Evolutionary conservation across 2,113 vertebrate species (phyloP).

Genomic region (Balaenoptera acutorostrata): DNA sequence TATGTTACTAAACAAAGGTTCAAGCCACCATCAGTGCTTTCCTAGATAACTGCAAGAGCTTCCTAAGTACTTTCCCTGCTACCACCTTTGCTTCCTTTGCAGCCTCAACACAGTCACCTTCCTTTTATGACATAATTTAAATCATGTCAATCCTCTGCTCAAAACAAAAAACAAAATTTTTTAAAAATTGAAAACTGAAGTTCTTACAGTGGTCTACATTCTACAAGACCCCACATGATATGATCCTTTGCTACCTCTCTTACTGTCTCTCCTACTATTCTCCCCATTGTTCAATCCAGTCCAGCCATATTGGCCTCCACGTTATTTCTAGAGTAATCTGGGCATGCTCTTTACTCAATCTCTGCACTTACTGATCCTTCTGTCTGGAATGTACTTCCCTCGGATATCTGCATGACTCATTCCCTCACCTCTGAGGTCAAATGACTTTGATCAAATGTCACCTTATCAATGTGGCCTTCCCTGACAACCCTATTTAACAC

Average conservation of each 20-base stretch:
- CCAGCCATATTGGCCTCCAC: background rate
- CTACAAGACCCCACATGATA: background rate
- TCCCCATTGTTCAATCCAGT: background rate
- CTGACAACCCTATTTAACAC: background rate
- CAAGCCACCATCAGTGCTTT: background rate
- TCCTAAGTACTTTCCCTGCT: background rate
- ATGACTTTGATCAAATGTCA: background rate
- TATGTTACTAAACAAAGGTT: background rate
- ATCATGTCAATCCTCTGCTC: background rate
- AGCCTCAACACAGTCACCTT: background rate
- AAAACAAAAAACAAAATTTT: background rate
- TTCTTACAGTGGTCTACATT: background rate
- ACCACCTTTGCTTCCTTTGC: background rate
- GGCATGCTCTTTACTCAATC: background rate
- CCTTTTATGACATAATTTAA: background rate
- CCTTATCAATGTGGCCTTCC: background rate
- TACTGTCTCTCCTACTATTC: background rate
- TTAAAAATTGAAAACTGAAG: background rate
- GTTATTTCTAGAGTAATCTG: background rate
- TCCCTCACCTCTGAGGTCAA: background rate
- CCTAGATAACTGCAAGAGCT: background rate
- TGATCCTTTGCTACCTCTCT: background rate
- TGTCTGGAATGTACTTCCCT: background rate
- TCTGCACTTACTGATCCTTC: background rate
- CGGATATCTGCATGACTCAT: background rate